These are phyloP conservation scores for Diadophis punctatus DNA, from an alignment of 2,113 vertebrate genomes.

Conservation along the genomic window DNA sequence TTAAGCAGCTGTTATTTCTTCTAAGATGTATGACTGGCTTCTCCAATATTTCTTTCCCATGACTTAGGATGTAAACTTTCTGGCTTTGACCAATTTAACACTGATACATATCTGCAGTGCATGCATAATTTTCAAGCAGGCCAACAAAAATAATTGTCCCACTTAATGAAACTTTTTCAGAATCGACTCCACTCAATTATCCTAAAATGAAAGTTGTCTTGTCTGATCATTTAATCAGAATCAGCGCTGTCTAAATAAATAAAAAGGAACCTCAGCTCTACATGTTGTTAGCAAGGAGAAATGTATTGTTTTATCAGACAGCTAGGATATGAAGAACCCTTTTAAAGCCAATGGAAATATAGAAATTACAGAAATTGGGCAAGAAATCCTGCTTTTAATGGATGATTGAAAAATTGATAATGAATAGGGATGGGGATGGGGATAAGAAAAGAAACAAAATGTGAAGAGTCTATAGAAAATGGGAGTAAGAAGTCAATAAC, in stretches of 20 bases:
- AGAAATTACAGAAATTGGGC: neutral
- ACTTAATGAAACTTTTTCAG: slow-evolving; percentile 11
- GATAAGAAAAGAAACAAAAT: neutral
- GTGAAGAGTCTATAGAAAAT: neutral
- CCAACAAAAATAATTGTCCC: slow-evolving; percentile 4
- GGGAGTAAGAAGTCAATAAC: neutral
- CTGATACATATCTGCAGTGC: slow-evolving; percentile 22
- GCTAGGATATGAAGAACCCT: neutral
- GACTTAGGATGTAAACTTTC: slow-evolving; percentile 4
- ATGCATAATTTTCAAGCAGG: slow-evolving; percentile 11
- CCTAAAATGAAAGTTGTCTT: neutral
- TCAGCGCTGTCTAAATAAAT: neutral
- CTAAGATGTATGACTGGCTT: neutral
- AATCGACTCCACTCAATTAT: neutral
- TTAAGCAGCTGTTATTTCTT: slow-evolving; percentile 2
- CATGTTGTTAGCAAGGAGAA: neutral
- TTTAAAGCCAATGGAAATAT: neutral
- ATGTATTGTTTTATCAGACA: neutral
- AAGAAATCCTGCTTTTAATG: neutral
- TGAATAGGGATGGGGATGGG: too few species aligned
- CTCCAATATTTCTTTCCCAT: slow-evolving; percentile 9
- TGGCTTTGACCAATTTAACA: slow-evolving; percentile 15
- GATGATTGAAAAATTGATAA: neutral
- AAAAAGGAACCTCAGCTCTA: neutral
- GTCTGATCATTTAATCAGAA: neutral